phyloP scores from a whole-genome alignment of 2,797 vertebrate genomes.

The Trachops cirrhosus region DNA sequence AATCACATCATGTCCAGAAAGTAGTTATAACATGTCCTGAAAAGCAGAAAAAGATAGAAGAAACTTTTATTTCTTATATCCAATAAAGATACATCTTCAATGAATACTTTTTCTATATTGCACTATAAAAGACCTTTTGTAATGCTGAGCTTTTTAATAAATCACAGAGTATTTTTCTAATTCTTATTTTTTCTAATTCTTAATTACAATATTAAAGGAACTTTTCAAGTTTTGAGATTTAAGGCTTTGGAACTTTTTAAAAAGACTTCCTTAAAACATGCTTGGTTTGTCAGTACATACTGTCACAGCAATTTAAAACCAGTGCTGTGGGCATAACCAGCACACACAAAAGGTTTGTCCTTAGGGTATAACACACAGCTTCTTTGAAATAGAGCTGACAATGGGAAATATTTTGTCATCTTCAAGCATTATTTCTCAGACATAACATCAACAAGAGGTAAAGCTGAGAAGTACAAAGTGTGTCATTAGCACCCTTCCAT shows the following conservation, averaged over 20 bases:
- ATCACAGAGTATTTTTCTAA: neutral
- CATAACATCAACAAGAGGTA: neutral
- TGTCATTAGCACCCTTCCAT: neutral
- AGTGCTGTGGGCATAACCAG: neutral
- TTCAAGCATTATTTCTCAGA: neutral
- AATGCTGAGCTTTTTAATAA: neutral
- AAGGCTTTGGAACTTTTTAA: neutral
- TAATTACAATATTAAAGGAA: neutral
- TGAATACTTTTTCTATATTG: neutral
- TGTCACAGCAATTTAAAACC: neutral
- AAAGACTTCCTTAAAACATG: neutral
- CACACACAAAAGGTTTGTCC: neutral
- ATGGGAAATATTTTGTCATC: neutral
- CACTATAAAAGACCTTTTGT: neutral
- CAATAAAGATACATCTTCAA: neutral
- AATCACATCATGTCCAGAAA: neutral
- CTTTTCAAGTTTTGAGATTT: neutral
- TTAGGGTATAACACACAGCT: neutral
- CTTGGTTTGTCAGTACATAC: neutral
- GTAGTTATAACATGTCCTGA: neutral
- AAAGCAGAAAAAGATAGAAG: neutral
- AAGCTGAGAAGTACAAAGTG: neutral
- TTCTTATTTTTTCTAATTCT: neutral
- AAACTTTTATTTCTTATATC: slow-evolving; percentile 12
- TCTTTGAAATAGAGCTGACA: neutral